Evolutionary conservation across 2,797 vertebrate genomes (phyloP).

Genomic region (Merluccius polli): DNA sequence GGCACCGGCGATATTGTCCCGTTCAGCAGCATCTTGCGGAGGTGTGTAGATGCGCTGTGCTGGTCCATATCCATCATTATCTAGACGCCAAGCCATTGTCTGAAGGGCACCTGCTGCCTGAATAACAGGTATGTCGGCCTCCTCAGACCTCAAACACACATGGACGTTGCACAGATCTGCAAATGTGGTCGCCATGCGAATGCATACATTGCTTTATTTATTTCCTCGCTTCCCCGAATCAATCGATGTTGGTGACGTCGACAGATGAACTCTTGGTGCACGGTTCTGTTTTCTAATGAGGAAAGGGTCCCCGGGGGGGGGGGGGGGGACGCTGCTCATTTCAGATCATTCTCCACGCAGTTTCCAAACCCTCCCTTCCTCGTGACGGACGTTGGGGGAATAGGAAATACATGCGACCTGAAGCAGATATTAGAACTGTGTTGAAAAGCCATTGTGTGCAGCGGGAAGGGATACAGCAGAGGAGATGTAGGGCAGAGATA

Average conservation of each 20-base stretch:
- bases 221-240: not conserved
- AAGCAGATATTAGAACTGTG: conserved; percentile 16
- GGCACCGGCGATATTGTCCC: not conserved
- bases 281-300: conserved; percentile 55
- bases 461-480: not conserved
- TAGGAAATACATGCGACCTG: conserved; percentile 6
- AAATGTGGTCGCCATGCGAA: not conserved
- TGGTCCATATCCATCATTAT: not conserved
- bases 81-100: not conserved
- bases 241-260: conserved; percentile 41
- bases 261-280: conserved; percentile 50
- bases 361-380: conserved; percentile 1
- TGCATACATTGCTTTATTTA: not conserved
- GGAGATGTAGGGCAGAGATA: not conserved
- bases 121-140: not conserved
- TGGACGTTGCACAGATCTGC: no score
- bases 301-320: conserved; percentile 36
- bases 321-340: conserved; percentile 16
- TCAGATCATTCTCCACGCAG: not conserved
- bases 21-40: not conserved
- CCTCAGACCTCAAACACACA: not conserved
- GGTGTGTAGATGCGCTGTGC: not conserved
- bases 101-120: not conserved
- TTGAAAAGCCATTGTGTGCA: conserved; percentile 5
- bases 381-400: not conserved